These are phyloP conservation scores for Bombus superbus DNA, from an alignment of 1,140 invertebrate species.

Conservation along the genomic window DNA sequence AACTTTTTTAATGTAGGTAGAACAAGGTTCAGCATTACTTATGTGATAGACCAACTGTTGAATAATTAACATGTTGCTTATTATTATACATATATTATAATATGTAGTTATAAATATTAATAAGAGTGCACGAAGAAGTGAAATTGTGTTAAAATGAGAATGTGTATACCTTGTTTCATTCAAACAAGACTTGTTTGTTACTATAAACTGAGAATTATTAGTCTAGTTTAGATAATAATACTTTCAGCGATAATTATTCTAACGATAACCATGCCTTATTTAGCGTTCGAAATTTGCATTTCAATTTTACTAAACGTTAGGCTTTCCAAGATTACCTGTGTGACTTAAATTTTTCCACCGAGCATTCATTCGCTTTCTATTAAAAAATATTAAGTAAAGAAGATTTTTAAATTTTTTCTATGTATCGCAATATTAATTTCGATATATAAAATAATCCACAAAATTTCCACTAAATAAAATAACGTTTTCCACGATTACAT, in stretches of 20 bases:
- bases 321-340: not conserved
- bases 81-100: too few species aligned
- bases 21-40: too few species aligned
- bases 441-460: too few species aligned
- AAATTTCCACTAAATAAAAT: too few species aligned
- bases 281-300: not conserved
- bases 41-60: too few species aligned
- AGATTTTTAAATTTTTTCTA: too few species aligned
- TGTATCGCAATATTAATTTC: too few species aligned
- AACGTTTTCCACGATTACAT: too few species aligned
- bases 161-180: not conserved
- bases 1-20: too few species aligned
- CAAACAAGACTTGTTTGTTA: not conserved
- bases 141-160: not conserved
- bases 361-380: not conserved
- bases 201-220: not conserved
- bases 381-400: not conserved
- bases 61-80: too few species aligned
- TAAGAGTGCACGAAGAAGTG: accelerated
- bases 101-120: not conserved
- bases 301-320: not conserved
- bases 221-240: not conserved
- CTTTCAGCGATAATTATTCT: not conserved
- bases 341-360: not conserved
- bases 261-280: not conserved